Percentiles rank a stretch among this genome's conserved stretches.
These are phyloP conservation scores for Forbesichthys papilliferus DNA, from an alignment of 2,113 vertebrate species.

Conservation along the genomic window DNA sequence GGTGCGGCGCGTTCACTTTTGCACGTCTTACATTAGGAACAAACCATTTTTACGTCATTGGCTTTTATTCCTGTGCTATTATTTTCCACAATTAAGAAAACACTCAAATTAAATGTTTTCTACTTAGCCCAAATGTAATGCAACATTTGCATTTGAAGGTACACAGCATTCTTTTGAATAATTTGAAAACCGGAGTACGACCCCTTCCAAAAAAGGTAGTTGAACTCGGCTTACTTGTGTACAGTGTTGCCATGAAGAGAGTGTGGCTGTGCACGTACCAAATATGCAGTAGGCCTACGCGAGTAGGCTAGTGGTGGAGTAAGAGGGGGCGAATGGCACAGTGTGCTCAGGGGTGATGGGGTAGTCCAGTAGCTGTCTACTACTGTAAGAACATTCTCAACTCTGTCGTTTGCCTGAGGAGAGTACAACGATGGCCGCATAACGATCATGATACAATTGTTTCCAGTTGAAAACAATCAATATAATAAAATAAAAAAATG, in stretches of 20 bases:
- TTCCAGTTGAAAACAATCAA: too few relatives aligned
- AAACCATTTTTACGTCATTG: slow-evolving; percentile 76
- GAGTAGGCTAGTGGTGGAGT: slow-evolving; percentile 29
- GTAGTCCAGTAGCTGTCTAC: slow-evolving; percentile 1
- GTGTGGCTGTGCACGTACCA: slow-evolving; percentile 85
- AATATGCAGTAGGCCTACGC: slow-evolving; percentile 64
- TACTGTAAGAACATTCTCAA: slow-evolving; percentile 13
- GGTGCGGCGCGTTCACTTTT: slow-evolving; percentile 90
- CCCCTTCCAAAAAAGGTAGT: slow-evolving; percentile 70
- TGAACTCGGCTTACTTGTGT: slow-evolving; percentile 74
- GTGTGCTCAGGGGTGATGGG: slow-evolving; percentile 53
- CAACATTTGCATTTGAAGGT: background rate
- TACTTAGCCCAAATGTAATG: background rate
- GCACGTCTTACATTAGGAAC: slow-evolving; percentile 90
- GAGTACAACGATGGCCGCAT: too few relatives aligned
- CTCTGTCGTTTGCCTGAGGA: too few relatives aligned
- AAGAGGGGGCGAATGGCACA: slow-evolving; percentile 9
- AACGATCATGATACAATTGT: too few relatives aligned
- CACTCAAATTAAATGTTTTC: background rate
- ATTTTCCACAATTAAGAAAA: background rate
- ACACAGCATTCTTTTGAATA: background rate
- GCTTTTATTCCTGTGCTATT: slow-evolving; percentile 21
- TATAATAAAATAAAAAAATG: too few relatives aligned
- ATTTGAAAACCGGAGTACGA: slow-evolving; percentile 31
- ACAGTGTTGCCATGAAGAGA: slow-evolving; percentile 87